A percentile compares a stretch with the other conserved stretches of the same genome.
Conservation (phyloP, 2,888 invertebrate species). For the Argyresthia albistria region DNA sequence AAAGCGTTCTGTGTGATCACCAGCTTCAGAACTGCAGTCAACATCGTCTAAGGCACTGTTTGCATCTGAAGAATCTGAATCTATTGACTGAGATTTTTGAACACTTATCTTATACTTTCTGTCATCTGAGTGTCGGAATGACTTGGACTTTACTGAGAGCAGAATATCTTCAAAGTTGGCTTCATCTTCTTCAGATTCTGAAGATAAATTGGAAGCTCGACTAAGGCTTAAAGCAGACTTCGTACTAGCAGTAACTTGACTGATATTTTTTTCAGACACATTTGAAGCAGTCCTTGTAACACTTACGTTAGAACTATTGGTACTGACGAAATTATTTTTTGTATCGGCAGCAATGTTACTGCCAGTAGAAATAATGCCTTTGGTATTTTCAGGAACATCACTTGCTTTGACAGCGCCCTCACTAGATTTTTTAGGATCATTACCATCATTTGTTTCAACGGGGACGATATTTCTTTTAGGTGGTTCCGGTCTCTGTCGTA, state of each 20-base stretch:
- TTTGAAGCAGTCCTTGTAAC: neutral
- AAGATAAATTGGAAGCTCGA: slow-evolving; percentile 48
- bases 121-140: slow-evolving; percentile 40
- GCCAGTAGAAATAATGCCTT: too few relatives aligned
- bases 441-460: slow-evolving; percentile 19
- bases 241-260: neutral
- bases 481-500: slow-evolving; percentile 27
- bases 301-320: too few relatives aligned
- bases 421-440: slow-evolving; percentile 9
- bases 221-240: slow-evolving; percentile 17
- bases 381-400: too few relatives aligned
- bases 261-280: neutral
- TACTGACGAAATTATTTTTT: too few relatives aligned
- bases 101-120: slow-evolving; percentile 27
- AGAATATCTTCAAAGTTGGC: slow-evolving; percentile 62
- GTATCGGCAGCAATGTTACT: neutral
- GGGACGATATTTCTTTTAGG: slow-evolving; percentile 34
- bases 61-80: slow-evolving; percentile 46
- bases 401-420: too few relatives aligned
- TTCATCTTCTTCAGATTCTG: slow-evolving; percentile 59
- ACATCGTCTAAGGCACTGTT: slow-evolving; percentile 63
- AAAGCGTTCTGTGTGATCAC: slow-evolving; percentile 39
- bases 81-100: slow-evolving; percentile 40
- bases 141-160: slow-evolving; percentile 56
- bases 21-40: slow-evolving; percentile 45